Percentiles rank a stretch among this genome's conserved stretches.
phyloP scores from a whole-genome alignment of 2,797 vertebrate species.

The Oreonectes daqikongensis region DNA sequence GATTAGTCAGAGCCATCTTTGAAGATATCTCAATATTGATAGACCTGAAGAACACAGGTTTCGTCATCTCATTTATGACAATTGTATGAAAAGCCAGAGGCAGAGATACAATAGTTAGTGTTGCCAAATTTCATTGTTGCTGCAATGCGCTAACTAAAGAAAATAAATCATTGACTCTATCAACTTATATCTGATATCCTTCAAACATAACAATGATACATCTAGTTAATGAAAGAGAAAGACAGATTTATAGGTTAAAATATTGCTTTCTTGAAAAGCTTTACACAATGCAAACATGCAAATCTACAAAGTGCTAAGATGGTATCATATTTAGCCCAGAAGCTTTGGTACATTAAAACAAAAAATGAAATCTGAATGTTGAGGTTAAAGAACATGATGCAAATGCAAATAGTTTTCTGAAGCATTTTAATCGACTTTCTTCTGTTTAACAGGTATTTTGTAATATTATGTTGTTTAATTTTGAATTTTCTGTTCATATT shows the following conservation, averaged over 20 bases:
- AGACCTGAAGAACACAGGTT: slow-evolving; percentile 61
- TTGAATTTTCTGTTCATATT: too few relatives aligned
- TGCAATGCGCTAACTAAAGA: not conserved
- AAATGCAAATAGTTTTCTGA: slow-evolving; percentile 14
- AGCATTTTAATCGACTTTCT: slow-evolving; percentile 15
- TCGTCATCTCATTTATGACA: slow-evolving; percentile 31
- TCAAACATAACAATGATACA: slow-evolving; percentile 5
- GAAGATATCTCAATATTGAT: slow-evolving; percentile 66
- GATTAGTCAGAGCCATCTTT: slow-evolving; percentile 94
- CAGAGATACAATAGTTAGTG: not conserved
- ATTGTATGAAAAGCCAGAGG: not conserved
- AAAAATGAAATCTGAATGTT: not conserved
- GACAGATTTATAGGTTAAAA: not conserved
- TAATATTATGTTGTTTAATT: too few relatives aligned
- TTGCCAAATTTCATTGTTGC: slow-evolving; percentile 10
- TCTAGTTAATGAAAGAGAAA: not conserved
- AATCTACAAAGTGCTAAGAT: not conserved
- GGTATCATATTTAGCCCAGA: not conserved
- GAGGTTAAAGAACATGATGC: not conserved
- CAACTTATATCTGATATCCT: not conserved
- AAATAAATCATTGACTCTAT: not conserved
- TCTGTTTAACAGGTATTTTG: slow-evolving; percentile 13
- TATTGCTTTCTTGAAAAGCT: not conserved
- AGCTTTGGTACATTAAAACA: not conserved
- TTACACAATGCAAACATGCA: not conserved